phyloP scores from a whole-genome alignment of 2,888 invertebrate species.

The Dascillus cervinus region DNA sequence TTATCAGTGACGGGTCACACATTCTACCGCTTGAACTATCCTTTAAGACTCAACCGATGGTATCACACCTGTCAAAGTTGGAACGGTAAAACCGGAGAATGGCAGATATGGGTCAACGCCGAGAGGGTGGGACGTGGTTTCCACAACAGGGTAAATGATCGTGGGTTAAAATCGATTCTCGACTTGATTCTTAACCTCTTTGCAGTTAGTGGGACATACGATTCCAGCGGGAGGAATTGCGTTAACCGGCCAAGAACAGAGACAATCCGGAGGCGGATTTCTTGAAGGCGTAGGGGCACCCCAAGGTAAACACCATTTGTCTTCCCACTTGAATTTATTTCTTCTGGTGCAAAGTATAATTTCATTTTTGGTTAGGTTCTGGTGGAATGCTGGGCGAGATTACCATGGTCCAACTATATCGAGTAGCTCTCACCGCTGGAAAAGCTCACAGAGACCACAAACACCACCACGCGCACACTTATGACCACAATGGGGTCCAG shows the following conservation, averaged over 20 bases:
- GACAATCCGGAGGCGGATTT: conserved; percentile 50
- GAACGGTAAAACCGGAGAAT: conserved; percentile 84
- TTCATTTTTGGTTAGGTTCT: conserved; percentile 42
- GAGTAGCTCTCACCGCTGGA: conserved; percentile 73
- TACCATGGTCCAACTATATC: conserved; percentile 73
- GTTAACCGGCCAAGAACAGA: conserved; percentile 68
- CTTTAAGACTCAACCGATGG: conserved; percentile 63
- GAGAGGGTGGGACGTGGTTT: conserved; percentile 81
- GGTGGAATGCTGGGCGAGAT: conserved; percentile 66
- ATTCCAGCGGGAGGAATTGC: conserved; percentile 70
- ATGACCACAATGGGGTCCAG: conserved; percentile 62
- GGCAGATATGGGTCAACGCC: conserved; percentile 83
- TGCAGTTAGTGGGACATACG: conserved; percentile 67
- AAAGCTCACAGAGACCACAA: conserved; percentile 84
- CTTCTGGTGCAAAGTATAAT: neutral
- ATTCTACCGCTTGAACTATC: conserved; percentile 68
- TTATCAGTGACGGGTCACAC: conserved; percentile 76
- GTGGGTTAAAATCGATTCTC: neutral
- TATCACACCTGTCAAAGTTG: conserved; percentile 83
- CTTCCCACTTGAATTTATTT: no score
- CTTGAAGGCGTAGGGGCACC: conserved; percentile 45
- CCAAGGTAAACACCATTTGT: no score
- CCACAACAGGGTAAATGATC: conserved; percentile 67
- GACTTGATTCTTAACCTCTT: conserved; percentile 16
- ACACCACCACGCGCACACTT: conserved; percentile 78